Conservation (phyloP, 2,888 invertebrate species). For the Ctenicera cuprea region DNA sequence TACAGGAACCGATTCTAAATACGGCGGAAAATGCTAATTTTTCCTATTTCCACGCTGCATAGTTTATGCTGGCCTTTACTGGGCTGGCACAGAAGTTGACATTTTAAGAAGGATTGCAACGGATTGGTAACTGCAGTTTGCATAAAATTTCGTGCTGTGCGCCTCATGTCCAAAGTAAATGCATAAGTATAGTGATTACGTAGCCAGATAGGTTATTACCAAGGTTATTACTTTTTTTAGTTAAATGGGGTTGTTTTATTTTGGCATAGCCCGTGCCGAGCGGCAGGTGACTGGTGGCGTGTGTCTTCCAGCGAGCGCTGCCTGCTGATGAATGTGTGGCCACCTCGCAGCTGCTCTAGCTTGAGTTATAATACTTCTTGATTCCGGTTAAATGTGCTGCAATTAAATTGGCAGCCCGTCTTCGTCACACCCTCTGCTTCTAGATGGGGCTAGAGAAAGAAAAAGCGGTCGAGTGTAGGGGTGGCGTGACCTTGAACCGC, state of each 20-base stretch:
- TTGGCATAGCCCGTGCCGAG: conserved; percentile 61
- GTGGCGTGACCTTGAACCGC: conserved; percentile 70
- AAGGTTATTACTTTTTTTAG: conserved; percentile 42
- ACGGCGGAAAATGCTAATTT: too few relatives aligned
- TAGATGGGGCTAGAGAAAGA: conserved; percentile 42
- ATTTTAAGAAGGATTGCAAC: too few relatives aligned
- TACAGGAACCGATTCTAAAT: too few relatives aligned
- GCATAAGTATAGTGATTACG: conserved; percentile 44
- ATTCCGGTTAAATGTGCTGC: conserved; percentile 58
- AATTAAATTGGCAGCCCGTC: conserved; percentile 61
- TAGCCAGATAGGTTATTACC: conserved; percentile 41
- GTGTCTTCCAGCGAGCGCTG: conserved; percentile 72
- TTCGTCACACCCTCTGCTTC: conserved; percentile 45
- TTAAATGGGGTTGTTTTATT: conserved; percentile 63
- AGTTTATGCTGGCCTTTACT: too few relatives aligned
- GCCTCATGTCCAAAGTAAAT: conserved; percentile 14
- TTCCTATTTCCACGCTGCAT: too few relatives aligned
- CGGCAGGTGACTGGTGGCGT: conserved; percentile 72
- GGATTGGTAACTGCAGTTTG: not conserved
- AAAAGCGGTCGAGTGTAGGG: conserved; percentile 62
- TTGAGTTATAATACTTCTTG: conserved; percentile 57
- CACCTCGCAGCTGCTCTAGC: conserved; percentile 59
- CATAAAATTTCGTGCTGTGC: not conserved
- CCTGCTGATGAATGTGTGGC: conserved; percentile 62
- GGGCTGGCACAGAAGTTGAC: too few relatives aligned